These are phyloP conservation scores for Pandemis cinnamomeana DNA, from an alignment of 2,888 invertebrate species.

Conservation along the genomic window DNA sequence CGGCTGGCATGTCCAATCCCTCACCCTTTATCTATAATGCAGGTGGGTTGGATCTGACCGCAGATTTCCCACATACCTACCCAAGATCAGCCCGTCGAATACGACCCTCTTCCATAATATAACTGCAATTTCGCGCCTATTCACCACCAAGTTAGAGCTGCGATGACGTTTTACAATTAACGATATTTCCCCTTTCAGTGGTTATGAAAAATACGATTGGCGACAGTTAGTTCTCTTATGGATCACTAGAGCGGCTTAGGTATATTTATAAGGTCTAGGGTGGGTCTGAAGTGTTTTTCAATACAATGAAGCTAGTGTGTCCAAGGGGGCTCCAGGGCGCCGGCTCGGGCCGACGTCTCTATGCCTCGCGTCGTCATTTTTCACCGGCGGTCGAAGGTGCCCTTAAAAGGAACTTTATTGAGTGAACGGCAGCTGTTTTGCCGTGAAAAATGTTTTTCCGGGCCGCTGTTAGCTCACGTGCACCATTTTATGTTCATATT, in stretches of 20 bases:
- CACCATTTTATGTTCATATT: slow-evolving; percentile 39
- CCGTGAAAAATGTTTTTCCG: slow-evolving; percentile 63
- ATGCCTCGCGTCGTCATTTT: slow-evolving; percentile 52
- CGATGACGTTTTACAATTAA: slow-evolving; percentile 15
- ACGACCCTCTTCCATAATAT: slow-evolving; percentile 23
- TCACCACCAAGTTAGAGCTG: background rate
- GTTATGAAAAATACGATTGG: too few species aligned
- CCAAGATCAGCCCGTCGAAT: slow-evolving; percentile 25
- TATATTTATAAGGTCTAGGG: slow-evolving; percentile 56
- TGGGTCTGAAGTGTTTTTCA: slow-evolving; percentile 50
- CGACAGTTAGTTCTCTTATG: slow-evolving; percentile 17
- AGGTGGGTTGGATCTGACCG: slow-evolving; percentile 41
- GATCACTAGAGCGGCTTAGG: slow-evolving; percentile 50
- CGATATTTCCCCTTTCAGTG: background rate
- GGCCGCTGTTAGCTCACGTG: slow-evolving; percentile 49
- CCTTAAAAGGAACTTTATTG: slow-evolving; percentile 70
- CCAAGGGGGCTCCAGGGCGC: slow-evolving; percentile 41
- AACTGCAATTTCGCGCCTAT: slow-evolving; percentile 23
- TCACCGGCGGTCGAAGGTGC: slow-evolving; percentile 59
- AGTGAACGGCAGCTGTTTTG: slow-evolving; percentile 64
- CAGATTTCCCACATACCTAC: slow-evolving; percentile 30
- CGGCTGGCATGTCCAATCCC: slow-evolving; percentile 45
- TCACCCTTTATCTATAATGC: slow-evolving; percentile 49
- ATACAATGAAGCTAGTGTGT: slow-evolving; percentile 52
- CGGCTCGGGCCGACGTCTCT: slow-evolving; percentile 46